Conservation (phyloP, 2,113 vertebrate species). For the Amphiprion percula region DNA sequence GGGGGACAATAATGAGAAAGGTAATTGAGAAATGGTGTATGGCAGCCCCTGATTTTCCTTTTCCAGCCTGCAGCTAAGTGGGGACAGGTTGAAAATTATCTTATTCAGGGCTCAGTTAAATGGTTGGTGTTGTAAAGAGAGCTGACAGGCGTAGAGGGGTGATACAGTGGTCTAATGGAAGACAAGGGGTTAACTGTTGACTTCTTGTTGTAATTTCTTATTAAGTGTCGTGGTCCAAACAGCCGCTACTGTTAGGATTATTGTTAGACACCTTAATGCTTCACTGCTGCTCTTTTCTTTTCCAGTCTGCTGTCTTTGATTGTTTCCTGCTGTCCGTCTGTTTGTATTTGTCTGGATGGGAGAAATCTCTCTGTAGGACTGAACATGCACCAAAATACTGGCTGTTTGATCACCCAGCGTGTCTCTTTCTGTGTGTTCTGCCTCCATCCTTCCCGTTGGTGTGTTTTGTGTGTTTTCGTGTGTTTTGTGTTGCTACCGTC, state of each 20-base stretch:
- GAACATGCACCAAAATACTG: constrained; percentile 16
- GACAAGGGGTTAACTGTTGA: constrained; percentile 27
- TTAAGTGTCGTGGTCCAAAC: constrained; percentile 52
- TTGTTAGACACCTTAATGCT: constrained; percentile 39
- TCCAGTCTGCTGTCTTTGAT: constrained; percentile 9
- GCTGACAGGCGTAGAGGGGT: constrained; percentile 61
- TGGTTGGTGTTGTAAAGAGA: constrained; percentile 52
- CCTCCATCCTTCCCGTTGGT: constrained; percentile 1
- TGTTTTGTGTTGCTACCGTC: not conserved
- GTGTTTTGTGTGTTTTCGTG: not conserved
- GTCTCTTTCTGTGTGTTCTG: constrained; percentile 23
- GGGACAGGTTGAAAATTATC: constrained; percentile 73
- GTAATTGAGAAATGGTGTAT: constrained; percentile 77
- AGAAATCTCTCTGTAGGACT: constrained; percentile 22
- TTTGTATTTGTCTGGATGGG: constrained; percentile 7
- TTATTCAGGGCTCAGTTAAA: constrained; percentile 71
- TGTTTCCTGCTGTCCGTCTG: constrained; percentile 8
- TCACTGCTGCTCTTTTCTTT: constrained; percentile 30
- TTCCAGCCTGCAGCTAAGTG: constrained; percentile 69
- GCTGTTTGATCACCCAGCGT: constrained; percentile 22
- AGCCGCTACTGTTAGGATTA: constrained; percentile 30
- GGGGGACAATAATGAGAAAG: constrained; percentile 76
- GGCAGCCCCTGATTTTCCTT: constrained; percentile 63
- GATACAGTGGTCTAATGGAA: constrained; percentile 45
- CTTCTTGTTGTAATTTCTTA: constrained; percentile 39